phyloP scores from a whole-genome alignment of 1,140 invertebrate species.

The Trichoplusia ni region DNA sequence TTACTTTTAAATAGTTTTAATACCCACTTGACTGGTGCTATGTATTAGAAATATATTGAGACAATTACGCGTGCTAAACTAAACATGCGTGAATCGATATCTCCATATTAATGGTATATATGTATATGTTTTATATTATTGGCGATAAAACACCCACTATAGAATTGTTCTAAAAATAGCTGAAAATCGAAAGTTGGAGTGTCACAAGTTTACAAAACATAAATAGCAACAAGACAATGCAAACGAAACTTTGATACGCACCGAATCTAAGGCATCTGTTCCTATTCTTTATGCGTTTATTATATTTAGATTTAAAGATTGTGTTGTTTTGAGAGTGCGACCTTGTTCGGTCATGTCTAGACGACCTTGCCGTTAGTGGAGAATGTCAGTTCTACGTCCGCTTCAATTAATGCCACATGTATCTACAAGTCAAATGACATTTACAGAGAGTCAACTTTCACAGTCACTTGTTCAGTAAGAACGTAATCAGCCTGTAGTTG shows the following conservation, averaged over 20 bases:
- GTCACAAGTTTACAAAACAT: too few relatives aligned
- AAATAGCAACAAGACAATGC: background rate
- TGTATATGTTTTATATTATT: too few relatives aligned
- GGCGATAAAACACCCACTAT: too few relatives aligned
- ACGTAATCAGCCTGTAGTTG: slow-evolving; percentile 23
- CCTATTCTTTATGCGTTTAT: slow-evolving; percentile 32
- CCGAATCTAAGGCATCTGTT: slow-evolving; percentile 27
- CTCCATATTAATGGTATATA: background rate
- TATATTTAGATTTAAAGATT: slow-evolving; percentile 33
- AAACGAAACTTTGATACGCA: slow-evolving; percentile 13
- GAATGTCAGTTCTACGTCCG: slow-evolving; percentile 53
- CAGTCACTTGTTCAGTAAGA: slow-evolving; percentile 24
- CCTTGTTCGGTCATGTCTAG: slow-evolving; percentile 49
- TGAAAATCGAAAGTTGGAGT: too few relatives aligned
- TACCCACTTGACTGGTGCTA: too few relatives aligned
- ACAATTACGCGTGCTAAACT: too few relatives aligned
- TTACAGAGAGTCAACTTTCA: slow-evolving; percentile 45
- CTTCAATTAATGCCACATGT: slow-evolving; percentile 37
- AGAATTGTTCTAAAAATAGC: too few relatives aligned
- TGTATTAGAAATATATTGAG: too few relatives aligned
- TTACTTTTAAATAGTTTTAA: too few relatives aligned
- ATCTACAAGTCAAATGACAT: slow-evolving; percentile 40
- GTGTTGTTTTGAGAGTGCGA: slow-evolving; percentile 39
- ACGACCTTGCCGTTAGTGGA: slow-evolving; percentile 51
- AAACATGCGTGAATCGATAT: background rate